phyloP scores from a whole-genome alignment of 2,888 invertebrate species.

The Drosophila cracens region DNA sequence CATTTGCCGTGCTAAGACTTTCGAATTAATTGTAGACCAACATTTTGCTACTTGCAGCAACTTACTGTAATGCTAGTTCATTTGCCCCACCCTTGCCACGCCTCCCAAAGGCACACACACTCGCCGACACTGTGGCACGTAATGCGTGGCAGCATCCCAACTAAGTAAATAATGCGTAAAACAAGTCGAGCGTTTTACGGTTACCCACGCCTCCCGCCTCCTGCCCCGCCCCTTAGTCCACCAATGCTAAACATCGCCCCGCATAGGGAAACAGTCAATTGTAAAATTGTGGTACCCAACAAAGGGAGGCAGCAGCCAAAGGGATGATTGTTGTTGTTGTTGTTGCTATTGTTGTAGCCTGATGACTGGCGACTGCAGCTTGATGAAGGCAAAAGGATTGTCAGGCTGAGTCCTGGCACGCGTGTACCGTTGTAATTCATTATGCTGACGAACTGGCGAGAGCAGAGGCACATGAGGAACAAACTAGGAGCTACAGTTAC shows the following conservation, averaged over 20 bases:
- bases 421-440: conserved; percentile 62
- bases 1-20: conserved; percentile 49
- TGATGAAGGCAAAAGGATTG: conserved; percentile 65
- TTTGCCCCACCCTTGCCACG: conserved; percentile 48
- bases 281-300: conserved; percentile 75
- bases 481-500: conserved; percentile 8
- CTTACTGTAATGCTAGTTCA: conserved; percentile 71
- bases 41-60: conserved; percentile 74
- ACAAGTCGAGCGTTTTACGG: conserved; percentile 78
- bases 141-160: conserved; percentile 58
- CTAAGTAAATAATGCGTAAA: conserved; percentile 78
- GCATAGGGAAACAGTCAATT: conserved; percentile 68
- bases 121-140: conserved; percentile 31
- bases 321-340: not conserved
- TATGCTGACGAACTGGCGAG: conserved; percentile 55
- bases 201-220: conserved; percentile 12
- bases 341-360: conserved; percentile 14
- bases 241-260: not conserved
- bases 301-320: conserved; percentile 42
- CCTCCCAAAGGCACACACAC: conserved; percentile 31
- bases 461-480: not conserved
- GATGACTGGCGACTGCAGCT: conserved; percentile 58
- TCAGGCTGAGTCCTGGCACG: conserved; percentile 33
- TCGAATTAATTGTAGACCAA: conserved; percentile 72
- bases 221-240: not conserved